Conservation (phyloP, 1,140 invertebrate species). For the Atta colombica region DNA sequence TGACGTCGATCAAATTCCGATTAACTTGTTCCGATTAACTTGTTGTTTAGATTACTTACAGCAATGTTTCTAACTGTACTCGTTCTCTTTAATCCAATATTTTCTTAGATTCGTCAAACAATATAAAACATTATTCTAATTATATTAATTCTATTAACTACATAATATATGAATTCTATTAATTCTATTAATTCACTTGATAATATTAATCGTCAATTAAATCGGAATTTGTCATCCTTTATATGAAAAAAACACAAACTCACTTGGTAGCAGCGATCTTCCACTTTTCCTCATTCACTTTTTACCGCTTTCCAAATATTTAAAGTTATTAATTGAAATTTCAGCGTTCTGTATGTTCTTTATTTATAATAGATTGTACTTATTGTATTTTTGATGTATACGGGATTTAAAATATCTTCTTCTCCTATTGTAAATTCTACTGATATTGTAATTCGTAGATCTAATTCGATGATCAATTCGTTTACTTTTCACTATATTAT, state of each 20-base stretch:
- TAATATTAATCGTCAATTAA: not conserved
- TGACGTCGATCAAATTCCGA: not conserved
- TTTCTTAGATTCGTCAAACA: not conserved
- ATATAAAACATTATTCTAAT: not conserved
- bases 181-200: not conserved
- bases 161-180: not conserved
- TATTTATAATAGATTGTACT: conserved; percentile 11
- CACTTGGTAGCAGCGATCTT: not conserved
- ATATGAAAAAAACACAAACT: not conserved
- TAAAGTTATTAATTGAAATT: conserved; percentile 12
- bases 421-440: conserved; percentile 27
- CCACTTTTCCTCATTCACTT: not conserved
- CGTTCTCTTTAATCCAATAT: not conserved
- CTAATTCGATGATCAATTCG: not conserved
- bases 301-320: not conserved
- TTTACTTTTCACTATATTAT: conserved; percentile 9
- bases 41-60: not conserved
- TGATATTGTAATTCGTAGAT: conserved; percentile 29
- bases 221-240: conserved; percentile 4
- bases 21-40: not conserved
- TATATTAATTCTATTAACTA: not conserved
- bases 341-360: not conserved
- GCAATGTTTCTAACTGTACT: not conserved
- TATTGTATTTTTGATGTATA: conserved; percentile 24
- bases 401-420: conserved; percentile 12